Evolutionary conservation across 1,140 invertebrate species (phyloP).

Genomic region (Fopius arisanus): DNA sequence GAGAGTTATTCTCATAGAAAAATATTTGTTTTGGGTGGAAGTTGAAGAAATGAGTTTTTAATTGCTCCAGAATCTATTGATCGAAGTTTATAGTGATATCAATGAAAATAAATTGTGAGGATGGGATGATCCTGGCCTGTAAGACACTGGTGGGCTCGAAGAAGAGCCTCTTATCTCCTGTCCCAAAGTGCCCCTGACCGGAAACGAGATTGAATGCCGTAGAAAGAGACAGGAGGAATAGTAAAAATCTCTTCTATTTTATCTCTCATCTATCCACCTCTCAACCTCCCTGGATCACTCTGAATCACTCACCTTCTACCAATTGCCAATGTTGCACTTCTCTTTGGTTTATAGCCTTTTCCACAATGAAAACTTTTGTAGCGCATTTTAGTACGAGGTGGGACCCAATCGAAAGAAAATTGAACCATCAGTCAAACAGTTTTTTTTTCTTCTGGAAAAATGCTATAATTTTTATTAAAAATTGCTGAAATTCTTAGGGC

Average conservation of each 20-base stretch:
- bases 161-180: constrained; percentile 26
- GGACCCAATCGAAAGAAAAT: background rate
- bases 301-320: background rate
- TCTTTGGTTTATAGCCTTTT: background rate
- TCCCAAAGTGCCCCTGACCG: constrained; percentile 27
- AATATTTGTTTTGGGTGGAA: too few relatives aligned
- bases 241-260: background rate
- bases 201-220: constrained; percentile 33
- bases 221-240: background rate
- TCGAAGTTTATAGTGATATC: background rate
- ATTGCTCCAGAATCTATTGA: too few relatives aligned
- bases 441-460: too few relatives aligned
- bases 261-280: background rate
- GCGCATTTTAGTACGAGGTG: background rate
- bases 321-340: background rate
- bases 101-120: background rate
- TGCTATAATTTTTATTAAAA: too few relatives aligned
- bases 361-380: background rate
- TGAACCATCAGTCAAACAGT: too few relatives aligned
- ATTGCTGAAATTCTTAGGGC: too few relatives aligned
- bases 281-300: background rate
- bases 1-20: too few relatives aligned
- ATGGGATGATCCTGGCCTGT: background rate
- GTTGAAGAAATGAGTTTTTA: too few relatives aligned
- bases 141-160: background rate